Evolutionary conservation across 2,888 invertebrate genomes (phyloP), one percentile per base, ranked within the genome.

Genomic region (Aproaerema taeniolella): DNA sequence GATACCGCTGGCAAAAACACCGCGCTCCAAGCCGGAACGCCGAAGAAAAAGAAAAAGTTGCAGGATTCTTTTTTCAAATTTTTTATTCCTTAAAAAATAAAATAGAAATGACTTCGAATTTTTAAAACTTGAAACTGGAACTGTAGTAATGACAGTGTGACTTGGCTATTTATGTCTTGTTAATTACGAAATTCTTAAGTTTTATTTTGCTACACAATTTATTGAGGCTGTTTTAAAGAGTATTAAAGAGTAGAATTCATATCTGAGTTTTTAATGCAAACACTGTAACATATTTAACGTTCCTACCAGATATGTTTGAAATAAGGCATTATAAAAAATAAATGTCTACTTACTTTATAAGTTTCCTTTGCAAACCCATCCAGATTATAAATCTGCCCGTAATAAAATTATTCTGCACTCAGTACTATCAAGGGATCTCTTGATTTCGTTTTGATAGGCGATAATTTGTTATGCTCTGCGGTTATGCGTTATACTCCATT

Each of bases 401-500:
- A n/a, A 35, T 35, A 26, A 16, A 16, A 26, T 15, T 37, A 37
- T 37, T 29, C 30, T 43, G 43, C 39, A n/a, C 6, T 14, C 43
- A 12, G 31, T 43, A 43, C 43, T 14, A 24, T 41, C 60, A 26
- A 26, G 39, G 45, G 43, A 52, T 58, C 55, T 56, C 66, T 67
- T 79, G 79, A 81, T 81, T 79, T 79, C 67, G 58, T 78, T 81
- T 78, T 80, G 80, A 81, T 80, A 64, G 76, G 50, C 50, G 62
- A 63, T 74, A 71, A 78, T 81, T 81, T 73, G 74, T 54, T 60
- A 69, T 64, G 74, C 70, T 61, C 66, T 63, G 37, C 39, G 51
- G 48, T 59, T 56, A 58, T 57, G 53, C 58, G 48, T 57, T 58
- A 55, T 51, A 43, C 37, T 46, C 36, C 33, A 17, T 37, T 29